These are phyloP conservation scores for Botia almorhae DNA, from an alignment of 2,797 vertebrate species.

Conservation along the genomic window DNA sequence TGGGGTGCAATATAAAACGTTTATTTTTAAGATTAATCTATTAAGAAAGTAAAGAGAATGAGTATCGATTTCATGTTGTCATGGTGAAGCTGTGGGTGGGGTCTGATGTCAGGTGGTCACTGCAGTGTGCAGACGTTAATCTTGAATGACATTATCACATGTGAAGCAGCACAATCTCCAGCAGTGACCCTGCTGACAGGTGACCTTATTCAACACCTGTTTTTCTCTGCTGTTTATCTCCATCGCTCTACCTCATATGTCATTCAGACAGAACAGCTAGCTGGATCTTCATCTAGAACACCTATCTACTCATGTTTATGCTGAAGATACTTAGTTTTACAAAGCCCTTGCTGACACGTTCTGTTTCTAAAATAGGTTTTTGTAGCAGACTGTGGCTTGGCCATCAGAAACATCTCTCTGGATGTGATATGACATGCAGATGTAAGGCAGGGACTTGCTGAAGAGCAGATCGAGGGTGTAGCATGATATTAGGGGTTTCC, in stretches of 20 bases:
- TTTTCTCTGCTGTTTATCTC: conserved; percentile 1
- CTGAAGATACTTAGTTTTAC: neutral
- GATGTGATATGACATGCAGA: conserved; percentile 42
- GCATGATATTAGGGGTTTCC: conserved; percentile 46
- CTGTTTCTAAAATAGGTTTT: conserved; percentile 19
- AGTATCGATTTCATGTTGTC: neutral
- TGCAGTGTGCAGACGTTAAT: neutral
- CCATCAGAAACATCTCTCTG: conserved; percentile 32
- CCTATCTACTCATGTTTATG: conserved; percentile 11
- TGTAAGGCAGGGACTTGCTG: conserved; percentile 34
- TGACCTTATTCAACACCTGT: conserved; percentile 38
- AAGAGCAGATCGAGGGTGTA: conserved; percentile 44
- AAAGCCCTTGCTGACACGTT: neutral
- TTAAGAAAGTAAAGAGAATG: neutral
- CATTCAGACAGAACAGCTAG: neutral
- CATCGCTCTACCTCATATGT: neutral
- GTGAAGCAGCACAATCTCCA: neutral
- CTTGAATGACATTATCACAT: conserved; percentile 40
- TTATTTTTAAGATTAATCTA: neutral
- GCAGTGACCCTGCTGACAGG: conserved; percentile 37
- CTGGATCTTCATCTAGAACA: neutral
- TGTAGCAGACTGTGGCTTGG: conserved; percentile 26
- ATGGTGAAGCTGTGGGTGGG: neutral
- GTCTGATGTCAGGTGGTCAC: neutral
- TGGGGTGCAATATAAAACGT: neutral